Conservation (phyloP, 2,797 vertebrate species). For the Pelochelys cantorii region DNA sequence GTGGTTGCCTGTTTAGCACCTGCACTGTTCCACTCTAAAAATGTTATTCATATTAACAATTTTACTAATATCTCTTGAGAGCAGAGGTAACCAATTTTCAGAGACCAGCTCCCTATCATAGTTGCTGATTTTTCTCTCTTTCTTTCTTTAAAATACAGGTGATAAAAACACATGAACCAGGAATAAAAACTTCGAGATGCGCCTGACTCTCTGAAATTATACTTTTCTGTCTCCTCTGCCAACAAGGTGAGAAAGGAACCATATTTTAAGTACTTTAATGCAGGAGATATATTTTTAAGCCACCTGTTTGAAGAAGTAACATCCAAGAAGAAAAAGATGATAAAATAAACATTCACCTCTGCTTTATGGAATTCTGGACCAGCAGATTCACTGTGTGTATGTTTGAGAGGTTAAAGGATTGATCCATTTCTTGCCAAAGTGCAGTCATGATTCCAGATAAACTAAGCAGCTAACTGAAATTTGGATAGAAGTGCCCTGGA, state of each 20-base stretch:
- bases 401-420: background rate
- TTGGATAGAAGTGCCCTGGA: background rate
- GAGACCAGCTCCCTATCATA: background rate
- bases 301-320: background rate
- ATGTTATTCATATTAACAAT: conserved; percentile 30
- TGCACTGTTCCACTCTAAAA: conserved; percentile 45
- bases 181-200: background rate
- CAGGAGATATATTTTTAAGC: background rate
- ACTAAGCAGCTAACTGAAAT: background rate
- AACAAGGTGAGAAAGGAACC: background rate
- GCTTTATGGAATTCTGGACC: background rate
- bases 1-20: conserved; percentile 60
- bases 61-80: conserved; percentile 34
- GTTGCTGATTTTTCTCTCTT: background rate
- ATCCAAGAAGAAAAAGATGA: background rate
- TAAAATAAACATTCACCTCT: background rate
- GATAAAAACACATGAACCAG: background rate
- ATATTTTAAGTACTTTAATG: background rate
- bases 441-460: background rate
- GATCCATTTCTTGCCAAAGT: background rate
- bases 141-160: background rate
- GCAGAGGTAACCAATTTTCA: conserved; percentile 28
- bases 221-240: background rate
- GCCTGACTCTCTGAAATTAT: background rate
- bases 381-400: background rate